A percentile compares a stretch with the other conserved stretches of the same genome.
These are phyloP conservation scores for Gasterosteus aculeatus DNA, from an alignment of 2,113 vertebrate species.

Conservation along the genomic window DNA sequence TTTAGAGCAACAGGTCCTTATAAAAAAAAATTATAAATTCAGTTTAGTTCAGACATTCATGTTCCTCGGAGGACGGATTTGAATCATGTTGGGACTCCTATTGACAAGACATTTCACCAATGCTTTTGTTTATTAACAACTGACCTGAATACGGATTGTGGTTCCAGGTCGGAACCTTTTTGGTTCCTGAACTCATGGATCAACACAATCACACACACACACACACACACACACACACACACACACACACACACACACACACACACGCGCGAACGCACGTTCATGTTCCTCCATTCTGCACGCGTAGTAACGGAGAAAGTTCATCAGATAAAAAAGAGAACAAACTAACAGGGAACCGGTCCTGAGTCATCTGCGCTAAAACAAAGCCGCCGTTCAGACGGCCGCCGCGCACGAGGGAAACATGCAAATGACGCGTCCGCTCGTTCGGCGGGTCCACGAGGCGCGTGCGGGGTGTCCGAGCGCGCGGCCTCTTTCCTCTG, in stretches of 20 bases:
- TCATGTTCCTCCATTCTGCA: background rate
- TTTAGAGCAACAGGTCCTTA: background rate
- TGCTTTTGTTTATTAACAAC: background rate
- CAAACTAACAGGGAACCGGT: background rate
- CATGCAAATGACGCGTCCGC: background rate
- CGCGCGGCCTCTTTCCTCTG: no score
- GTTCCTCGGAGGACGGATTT: background rate
- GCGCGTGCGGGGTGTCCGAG: background rate
- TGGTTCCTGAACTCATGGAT: background rate
- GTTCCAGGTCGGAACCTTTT: background rate
- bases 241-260: background rate
- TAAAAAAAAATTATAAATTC: background rate
- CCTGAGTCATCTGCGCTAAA: background rate
- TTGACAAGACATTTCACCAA: background rate
- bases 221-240: background rate
- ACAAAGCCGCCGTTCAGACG: background rate
- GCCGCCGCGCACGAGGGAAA: background rate
- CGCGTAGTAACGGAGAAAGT: background rate
- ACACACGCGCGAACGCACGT: background rate
- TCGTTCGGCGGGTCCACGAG: background rate
- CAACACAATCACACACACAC: background rate
- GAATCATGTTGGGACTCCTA: background rate
- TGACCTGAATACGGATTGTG: background rate
- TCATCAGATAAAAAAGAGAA: background rate
- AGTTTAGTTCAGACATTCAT: background rate